Evolutionary conservation across 2,888 invertebrate species (phyloP).

Genomic region (Schizaphis graminum): DNA sequence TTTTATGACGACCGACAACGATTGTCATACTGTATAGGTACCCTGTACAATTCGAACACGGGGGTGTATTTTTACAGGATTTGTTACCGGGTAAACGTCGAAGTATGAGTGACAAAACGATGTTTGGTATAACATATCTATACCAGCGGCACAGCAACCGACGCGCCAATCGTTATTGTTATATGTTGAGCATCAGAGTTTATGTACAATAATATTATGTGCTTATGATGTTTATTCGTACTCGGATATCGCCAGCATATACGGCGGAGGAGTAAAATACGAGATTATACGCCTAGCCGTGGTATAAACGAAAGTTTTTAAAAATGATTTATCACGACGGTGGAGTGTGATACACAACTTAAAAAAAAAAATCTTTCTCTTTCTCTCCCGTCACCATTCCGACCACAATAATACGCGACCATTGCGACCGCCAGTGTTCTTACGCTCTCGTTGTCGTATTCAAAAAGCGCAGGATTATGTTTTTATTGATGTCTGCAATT

Average conservation of each 20-base stretch:
- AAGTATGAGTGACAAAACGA: neutral
- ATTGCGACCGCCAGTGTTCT: neutral
- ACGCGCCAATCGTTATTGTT: neutral
- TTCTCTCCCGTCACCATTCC: no score
- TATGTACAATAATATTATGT: neutral
- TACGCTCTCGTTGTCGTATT: neutral
- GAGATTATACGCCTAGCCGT: neutral
- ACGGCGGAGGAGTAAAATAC: neutral
- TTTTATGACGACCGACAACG: neutral
- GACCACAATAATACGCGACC: neutral
- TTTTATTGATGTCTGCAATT: conserved; percentile 55
- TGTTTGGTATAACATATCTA: neutral
- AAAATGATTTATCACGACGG: conserved; percentile 37
- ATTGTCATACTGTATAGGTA: neutral
- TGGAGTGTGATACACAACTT: neutral
- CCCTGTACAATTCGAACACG: neutral
- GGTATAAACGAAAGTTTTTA: conserved; percentile 18
- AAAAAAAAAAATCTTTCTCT: conserved; percentile 11
- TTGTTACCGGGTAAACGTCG: neutral
- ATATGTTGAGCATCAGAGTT: neutral
- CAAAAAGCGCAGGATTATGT: conserved; percentile 43
- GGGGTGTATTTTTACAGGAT: neutral
- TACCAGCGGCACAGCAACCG: neutral
- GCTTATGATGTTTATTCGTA: neutral
- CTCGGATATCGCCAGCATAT: neutral